Base-by-base conservation (phyloP, 2,888 invertebrate species). In the Hesperia comma region DNA sequence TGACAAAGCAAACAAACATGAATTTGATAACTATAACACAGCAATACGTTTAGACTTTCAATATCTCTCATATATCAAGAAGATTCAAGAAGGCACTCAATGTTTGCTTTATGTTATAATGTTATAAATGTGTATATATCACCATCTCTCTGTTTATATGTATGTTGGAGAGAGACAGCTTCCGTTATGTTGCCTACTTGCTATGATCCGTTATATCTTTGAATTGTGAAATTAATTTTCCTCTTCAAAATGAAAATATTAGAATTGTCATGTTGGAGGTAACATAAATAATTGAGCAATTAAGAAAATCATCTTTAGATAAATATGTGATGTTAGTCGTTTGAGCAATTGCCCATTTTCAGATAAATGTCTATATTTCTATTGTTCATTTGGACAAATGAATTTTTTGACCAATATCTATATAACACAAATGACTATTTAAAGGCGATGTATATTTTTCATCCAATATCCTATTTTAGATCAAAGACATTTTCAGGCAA, bases 41-140 rank as follows among this genome's bases (percentile, higher is more conserved):
- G 8, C 37, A 37, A 37, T 37, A 12, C 37, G 37, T 37, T 37
- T 12, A 37, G 10, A 37, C 37, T 37, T 37, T 37, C 12, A 10
- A 12, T 8, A 10, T 12, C 0, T 1, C 12, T 37, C 37, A 2
- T 10, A 37, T 37, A 37, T 12, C 17, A 17, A n/a, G 15, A 46
- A 46, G 43, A 46, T 46, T 46, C 17, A 17, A 15, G 15, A 46
- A 46, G 43, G 43, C 43, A 46, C 43, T 46, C 43, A 17, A 46
- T 17, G 8, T 4, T 46, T 46, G 37, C 37, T 12, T 12, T 37
- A 37, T 7, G 12, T 37, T 33, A 33, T 10, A 33, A 33, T 33
- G 33, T 33, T 12, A 26, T 5, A 26, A 26, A 26, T 26, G 26
- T 26, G 2, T 4, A 4, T 4, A 26, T 26, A 26, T 26, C 2